Conservation (phyloP, 2,113 vertebrate genomes). For the Oophaga pumilio region DNA sequence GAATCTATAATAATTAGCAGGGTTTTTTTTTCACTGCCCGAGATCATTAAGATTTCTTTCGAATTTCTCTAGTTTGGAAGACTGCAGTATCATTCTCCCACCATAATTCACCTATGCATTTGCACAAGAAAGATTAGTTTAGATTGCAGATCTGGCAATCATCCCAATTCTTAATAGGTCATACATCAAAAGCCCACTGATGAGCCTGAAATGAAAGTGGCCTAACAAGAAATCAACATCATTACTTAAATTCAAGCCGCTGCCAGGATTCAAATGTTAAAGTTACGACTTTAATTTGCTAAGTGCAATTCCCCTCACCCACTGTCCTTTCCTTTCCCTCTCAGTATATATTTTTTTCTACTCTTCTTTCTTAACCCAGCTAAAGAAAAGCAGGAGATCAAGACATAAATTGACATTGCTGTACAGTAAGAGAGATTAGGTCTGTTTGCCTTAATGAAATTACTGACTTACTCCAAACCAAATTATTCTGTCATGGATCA, state of each 20-base stretch:
- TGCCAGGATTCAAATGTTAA: conserved; percentile 49
- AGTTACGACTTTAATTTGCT: conserved; percentile 57
- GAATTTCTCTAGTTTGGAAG: conserved; percentile 10
- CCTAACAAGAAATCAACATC: conserved; percentile 57
- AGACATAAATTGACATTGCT: conserved; percentile 2
- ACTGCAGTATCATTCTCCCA: conserved; percentile 19
- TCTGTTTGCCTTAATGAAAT: conserved; percentile 17
- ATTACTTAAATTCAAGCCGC: conserved; percentile 49
- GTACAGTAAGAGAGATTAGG: conserved; percentile 17
- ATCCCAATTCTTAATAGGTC: conserved; percentile 53
- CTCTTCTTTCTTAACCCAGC: not conserved
- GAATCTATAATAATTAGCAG: not conserved
- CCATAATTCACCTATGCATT: conserved; percentile 40
- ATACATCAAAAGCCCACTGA: conserved; percentile 56
- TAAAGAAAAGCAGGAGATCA: not conserved
- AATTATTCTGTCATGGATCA: conserved; percentile 21
- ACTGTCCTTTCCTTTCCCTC: not conserved
- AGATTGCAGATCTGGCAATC: conserved; percentile 47
- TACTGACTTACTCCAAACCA: not conserved
- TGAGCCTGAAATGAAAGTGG: conserved; percentile 56
- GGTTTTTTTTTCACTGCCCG: not conserved
- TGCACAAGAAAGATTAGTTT: conserved; percentile 38
- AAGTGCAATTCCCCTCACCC: conserved; percentile 37
- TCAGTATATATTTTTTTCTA: not conserved
- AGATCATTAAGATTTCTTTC: not conserved